Evolutionary conservation across 37 sponge, comb jelly and placozoan genomes (phyloP), one percentile per base, ranked within the genome.

Genomic region (Oopsacas minuta): DNA sequence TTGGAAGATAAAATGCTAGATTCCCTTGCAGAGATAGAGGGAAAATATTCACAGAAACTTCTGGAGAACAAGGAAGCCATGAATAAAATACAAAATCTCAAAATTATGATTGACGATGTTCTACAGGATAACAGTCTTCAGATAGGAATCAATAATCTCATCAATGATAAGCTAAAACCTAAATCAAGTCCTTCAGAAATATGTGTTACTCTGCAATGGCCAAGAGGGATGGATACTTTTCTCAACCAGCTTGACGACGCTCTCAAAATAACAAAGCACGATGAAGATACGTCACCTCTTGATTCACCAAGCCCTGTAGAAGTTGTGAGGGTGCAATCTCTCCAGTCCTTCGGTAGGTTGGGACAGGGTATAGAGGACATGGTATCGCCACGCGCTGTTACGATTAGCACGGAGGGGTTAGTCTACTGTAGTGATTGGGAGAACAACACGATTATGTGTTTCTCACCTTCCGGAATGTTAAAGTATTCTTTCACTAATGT

Each of bases 281-380:
- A 61, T 34, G 75, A 10, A 5, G 28, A 61, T 25, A 32, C 75
- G 22, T 3, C 30, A 3, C 20, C 20, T 61, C 17, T n/a, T 34
- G 28, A 10, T n/a, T 12, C 75, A 32, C 20, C 7, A 5, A 3
- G 1, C 28, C 20, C 28, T 61, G 5, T 61, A 34, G 49, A 42
- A 8, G 49, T 15, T 8, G 30, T 61, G 32, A 61, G 30, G 30
- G 1, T 61, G 22, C 75, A 25, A 5, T 61, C 75, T 25, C 28
- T 61, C 75, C 75, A 61, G 32, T 61, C 75, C 75, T 61, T 61
- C 75, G 7, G 75, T 5, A 61, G 75, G 75, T 20, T 61, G 75
- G 75, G 75, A 61, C 75, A 61, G 75, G 75, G 75, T 34, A 7
- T 12, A n/a, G 75, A 34, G 75, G 75, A 61, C 5, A 61, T 61